Percentiles rank a stretch among this genome's conserved stretches.
Conservation (phyloP, 2,888 invertebrate species). For the Pecten maximus region DNA sequence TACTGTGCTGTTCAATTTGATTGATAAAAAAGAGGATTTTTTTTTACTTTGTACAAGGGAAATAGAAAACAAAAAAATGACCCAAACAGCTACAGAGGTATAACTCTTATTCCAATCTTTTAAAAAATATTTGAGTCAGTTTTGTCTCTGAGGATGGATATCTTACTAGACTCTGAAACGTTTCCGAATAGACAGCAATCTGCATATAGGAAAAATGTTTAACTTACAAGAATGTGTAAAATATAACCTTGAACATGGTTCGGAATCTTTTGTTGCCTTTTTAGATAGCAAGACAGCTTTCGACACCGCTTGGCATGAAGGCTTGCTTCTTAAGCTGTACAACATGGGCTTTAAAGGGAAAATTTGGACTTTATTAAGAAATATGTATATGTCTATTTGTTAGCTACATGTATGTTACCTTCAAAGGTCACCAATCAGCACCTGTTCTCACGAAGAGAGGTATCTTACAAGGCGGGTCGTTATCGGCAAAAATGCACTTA, state of each 20-base stretch:
- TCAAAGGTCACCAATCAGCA: neutral
- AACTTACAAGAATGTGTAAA: too few species aligned
- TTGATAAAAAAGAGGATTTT: too few species aligned
- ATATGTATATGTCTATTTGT: neutral
- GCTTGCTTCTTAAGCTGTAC: neutral
- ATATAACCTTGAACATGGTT: neutral
- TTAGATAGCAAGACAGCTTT: neutral
- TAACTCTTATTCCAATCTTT: too few species aligned
- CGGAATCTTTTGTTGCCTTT: neutral
- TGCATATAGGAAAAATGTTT: too few species aligned
- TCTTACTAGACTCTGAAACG: too few species aligned
- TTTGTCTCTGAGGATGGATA: too few species aligned
- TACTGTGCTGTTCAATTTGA: too few species aligned
- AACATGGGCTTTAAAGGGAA: neutral
- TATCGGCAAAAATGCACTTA: neutral
- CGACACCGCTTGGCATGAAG: neutral
- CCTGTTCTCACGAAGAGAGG: neutral
- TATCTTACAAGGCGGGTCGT: neutral
- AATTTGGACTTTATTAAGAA: slow-evolving; percentile 2
- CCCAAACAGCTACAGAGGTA: too few species aligned
- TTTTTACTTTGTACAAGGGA: too few species aligned
- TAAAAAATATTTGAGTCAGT: too few species aligned
- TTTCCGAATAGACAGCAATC: too few species aligned
- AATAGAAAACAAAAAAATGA: too few species aligned
- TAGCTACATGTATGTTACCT: neutral